A percentile compares a stretch with the other conserved stretches of the same genome.
Conservation (phyloP, 2,888 invertebrate species). For the Stenolophus ochropezus region DNA sequence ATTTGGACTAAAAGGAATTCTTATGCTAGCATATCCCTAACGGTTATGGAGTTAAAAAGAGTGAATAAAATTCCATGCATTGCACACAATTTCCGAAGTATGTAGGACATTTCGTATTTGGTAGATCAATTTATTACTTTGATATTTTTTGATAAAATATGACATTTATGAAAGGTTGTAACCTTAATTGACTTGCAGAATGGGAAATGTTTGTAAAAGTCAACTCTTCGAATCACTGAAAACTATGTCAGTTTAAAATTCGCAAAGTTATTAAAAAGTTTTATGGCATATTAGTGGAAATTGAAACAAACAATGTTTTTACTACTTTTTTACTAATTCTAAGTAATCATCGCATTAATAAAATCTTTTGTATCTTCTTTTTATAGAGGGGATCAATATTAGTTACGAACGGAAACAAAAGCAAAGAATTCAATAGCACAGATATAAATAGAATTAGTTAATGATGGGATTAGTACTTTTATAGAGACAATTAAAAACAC, state of each 20-base stretch:
- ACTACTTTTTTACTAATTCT: not conserved
- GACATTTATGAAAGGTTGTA: constrained; percentile 29
- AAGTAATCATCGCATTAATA: not conserved
- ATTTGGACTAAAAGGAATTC: not conserved
- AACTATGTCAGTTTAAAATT: not conserved
- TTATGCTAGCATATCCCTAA: not conserved
- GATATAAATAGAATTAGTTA: constrained; percentile 15
- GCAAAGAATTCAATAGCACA: constrained; percentile 9
- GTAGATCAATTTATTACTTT: constrained; percentile 4
- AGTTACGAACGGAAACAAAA: constrained; percentile 21
- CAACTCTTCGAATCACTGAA: not conserved
- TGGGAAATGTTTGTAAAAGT: constrained; percentile 5
- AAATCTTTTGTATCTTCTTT: not conserved
- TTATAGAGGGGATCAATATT: not conserved
- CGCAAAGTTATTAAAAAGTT: not conserved
- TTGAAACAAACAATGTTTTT: not conserved
- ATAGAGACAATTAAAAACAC: not conserved
- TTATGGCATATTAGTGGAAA: not conserved
- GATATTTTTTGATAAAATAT: constrained; percentile 9
- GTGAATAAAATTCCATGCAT: not conserved
- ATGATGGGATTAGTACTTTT: not conserved
- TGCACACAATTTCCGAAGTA: not conserved
- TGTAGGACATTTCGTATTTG: not conserved
- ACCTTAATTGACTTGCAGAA: constrained; percentile 7
- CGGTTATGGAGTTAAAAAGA: not conserved